phyloP scores from a whole-genome alignment of 2,888 invertebrate species.

The Mechanitis mazaeus region DNA sequence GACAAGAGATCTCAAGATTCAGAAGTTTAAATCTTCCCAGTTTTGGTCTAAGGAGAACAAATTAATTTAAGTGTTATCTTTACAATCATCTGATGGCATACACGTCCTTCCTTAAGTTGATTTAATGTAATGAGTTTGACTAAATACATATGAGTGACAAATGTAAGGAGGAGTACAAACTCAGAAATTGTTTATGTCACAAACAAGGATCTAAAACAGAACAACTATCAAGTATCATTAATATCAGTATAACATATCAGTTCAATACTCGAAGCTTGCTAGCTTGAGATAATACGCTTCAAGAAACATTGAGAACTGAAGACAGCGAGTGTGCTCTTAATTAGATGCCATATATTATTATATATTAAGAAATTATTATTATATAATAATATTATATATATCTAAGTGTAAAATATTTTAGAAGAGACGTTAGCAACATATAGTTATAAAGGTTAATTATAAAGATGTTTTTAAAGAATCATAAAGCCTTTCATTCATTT shows the following conservation, averaged over 20 bases:
- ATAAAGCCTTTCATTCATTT: no score
- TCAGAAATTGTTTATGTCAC: no score
- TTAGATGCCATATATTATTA: neutral
- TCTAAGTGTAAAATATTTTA: no score
- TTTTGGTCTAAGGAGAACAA: slow-evolving; percentile 1
- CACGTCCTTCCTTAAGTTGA: neutral
- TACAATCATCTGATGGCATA: slow-evolving; percentile 1
- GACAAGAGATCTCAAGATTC: neutral
- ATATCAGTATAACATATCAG: no score
- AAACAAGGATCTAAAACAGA: no score
- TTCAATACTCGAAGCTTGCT: neutral
- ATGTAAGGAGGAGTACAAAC: no score
- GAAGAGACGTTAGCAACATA: no score
- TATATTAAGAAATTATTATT: neutral
- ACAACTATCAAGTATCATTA: no score
- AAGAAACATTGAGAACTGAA: neutral
- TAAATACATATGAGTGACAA: neutral
- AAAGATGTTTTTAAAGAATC: no score
- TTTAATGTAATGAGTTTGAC: neutral
- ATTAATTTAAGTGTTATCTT: slow-evolving; percentile 5
- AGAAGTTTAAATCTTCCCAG: neutral
- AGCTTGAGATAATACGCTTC: neutral
- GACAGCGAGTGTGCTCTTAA: neutral
- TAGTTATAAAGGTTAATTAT: no score
- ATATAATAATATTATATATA: no score